A percentile compares a stretch with the other conserved stretches of the same genome.
Conservation (phyloP, 2,797 vertebrate species). For the Sebastes cheni region DNA sequence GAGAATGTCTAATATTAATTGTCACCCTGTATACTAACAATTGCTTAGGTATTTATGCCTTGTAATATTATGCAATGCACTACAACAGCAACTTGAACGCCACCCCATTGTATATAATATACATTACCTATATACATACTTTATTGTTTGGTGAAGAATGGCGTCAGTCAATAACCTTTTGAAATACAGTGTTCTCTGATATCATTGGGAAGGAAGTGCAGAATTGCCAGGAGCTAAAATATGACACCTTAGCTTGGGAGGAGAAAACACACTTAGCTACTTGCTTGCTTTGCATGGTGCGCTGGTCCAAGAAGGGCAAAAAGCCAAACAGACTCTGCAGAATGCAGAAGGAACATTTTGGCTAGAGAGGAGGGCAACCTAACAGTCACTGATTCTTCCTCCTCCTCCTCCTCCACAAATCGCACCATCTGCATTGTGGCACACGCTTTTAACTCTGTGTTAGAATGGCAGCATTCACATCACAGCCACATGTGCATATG, state of each 20-base stretch:
- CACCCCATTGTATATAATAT: neutral
- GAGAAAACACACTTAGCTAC: neutral
- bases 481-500: neutral
- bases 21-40: neutral
- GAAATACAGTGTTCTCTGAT: neutral
- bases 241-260: slow-evolving; percentile 20
- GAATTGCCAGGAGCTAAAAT: slow-evolving; percentile 33
- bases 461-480: neutral
- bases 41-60: neutral
- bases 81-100: neutral
- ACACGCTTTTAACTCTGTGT: neutral
- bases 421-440: neutral
- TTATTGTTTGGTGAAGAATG: too few relatives aligned
- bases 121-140: neutral
- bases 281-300: slow-evolving; percentile 15
- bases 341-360: slow-evolving; percentile 9
- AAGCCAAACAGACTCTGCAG: slow-evolving; percentile 3
- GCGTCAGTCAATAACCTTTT: neutral
- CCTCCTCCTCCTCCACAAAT: slow-evolving; percentile 14
- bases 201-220: slow-evolving; percentile 14
- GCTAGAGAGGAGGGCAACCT: neutral
- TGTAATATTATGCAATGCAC: neutral
- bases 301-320: slow-evolving; percentile 13
- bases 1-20: neutral
- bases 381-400: neutral